Percentiles rank a stretch among this genome's conserved stretches.
phyloP scores from a whole-genome alignment of 1,140 invertebrate species.

The Bombyx mori region DNA sequence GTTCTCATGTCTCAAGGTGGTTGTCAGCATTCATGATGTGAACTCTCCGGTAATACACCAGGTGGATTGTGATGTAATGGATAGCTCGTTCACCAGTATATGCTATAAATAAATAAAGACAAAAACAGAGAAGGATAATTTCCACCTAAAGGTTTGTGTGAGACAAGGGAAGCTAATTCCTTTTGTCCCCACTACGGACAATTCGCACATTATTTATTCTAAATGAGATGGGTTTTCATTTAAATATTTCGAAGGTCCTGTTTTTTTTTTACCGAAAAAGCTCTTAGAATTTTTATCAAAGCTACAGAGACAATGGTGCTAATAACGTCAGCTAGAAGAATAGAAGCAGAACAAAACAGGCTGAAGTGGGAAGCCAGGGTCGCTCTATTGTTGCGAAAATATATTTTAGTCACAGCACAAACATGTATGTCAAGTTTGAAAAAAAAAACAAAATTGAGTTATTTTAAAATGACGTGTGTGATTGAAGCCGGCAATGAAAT shows the following conservation, averaged over 20 bases:
- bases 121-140: conserved; percentile 1
- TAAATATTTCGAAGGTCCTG: conserved; percentile 4
- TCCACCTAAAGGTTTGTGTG: conserved; percentile 5
- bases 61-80: too few relatives aligned
- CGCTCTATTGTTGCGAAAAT: conserved; percentile 36
- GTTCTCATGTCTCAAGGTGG: too few relatives aligned
- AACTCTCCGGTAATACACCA: too few relatives aligned
- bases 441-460: too few relatives aligned
- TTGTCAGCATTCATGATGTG: too few relatives aligned
- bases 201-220: conserved; percentile 5
- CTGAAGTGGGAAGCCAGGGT: conserved; percentile 41
- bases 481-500: too few relatives aligned
- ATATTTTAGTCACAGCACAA: conserved; percentile 8
- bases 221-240: conserved; percentile 1
- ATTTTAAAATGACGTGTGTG: too few relatives aligned
- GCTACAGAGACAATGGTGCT: conserved; percentile 41
- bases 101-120: too few relatives aligned
- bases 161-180: conserved; percentile 3
- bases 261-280: conserved; percentile 3
- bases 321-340: conserved; percentile 54
- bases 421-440: too few relatives aligned
- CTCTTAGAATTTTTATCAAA: conserved; percentile 20
- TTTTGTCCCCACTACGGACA: conserved; percentile 3
- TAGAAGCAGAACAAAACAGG: conserved; percentile 45
- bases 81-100: too few relatives aligned